A percentile compares a stretch with the other conserved stretches of the same genome.
These are phyloP conservation scores for Mesorhabditis belari DNA, from an alignment of 2,888 invertebrate species.

Conservation along the genomic window DNA sequence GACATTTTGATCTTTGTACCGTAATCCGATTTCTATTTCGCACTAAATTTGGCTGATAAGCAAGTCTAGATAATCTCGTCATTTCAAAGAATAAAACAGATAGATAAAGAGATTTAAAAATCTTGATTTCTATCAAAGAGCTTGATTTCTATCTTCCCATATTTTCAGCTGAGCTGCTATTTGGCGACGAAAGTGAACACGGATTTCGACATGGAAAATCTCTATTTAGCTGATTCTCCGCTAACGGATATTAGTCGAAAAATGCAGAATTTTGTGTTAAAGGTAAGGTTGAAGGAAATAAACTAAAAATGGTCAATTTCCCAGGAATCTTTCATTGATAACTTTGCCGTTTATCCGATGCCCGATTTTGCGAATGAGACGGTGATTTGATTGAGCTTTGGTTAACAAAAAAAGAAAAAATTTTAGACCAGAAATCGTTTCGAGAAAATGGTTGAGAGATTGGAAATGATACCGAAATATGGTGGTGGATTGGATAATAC, in stretches of 20 bases:
- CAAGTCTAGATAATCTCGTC: too few species aligned
- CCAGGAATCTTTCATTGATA: constrained; percentile 47
- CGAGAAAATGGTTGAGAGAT: constrained; percentile 29
- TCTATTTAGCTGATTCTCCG: constrained; percentile 45
- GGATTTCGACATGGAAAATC: constrained; percentile 49
- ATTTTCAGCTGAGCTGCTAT: constrained; percentile 31
- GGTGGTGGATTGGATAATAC: constrained; percentile 33
- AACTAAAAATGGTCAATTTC: neutral
- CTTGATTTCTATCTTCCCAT: neutral
- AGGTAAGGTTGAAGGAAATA: neutral
- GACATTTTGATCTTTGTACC: neutral
- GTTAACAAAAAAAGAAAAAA: too few species aligned
- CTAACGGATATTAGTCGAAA: constrained; percentile 42
- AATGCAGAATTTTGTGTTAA: constrained; percentile 33
- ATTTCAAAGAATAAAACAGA: too few species aligned
- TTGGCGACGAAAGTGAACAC: constrained; percentile 46
- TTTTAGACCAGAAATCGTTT: constrained; percentile 25
- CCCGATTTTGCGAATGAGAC: constrained; percentile 40
- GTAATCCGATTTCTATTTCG: too few species aligned
- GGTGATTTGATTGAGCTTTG: constrained; percentile 1
- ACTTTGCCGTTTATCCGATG: constrained; percentile 43
- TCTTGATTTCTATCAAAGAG: neutral
- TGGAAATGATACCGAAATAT: constrained; percentile 36
- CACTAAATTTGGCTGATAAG: too few species aligned
- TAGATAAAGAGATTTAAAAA: too few species aligned